phyloP scores from a whole-genome alignment of 2,888 invertebrate genomes.

The Oscheius sp. region DNA sequence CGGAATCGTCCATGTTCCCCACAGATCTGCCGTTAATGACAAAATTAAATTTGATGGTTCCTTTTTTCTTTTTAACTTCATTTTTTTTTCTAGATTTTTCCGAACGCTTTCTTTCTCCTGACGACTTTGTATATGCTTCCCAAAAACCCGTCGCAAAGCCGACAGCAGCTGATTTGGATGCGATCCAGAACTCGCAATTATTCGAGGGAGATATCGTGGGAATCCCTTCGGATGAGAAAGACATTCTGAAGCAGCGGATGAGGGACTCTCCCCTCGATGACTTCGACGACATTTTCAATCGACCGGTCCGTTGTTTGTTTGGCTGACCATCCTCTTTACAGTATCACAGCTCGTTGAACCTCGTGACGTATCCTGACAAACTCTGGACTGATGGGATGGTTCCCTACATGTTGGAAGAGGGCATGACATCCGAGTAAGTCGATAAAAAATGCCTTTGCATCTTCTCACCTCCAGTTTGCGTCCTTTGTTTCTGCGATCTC shows the following conservation, averaged over 20 bases:
- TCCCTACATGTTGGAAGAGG: conserved; percentile 69
- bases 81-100: conserved; percentile 57
- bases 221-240: conserved; percentile 51
- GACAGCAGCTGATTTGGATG: conserved; percentile 60
- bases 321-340: conserved; percentile 34
- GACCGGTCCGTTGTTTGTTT: conserved; percentile 43
- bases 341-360: conserved; percentile 69
- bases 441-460: background rate
- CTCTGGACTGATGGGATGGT: conserved; percentile 66
- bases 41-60: conserved; percentile 50
- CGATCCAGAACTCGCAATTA: conserved; percentile 65
- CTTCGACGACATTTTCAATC: conserved; percentile 51
- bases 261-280: conserved; percentile 51
- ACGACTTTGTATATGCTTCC: conserved; percentile 66
- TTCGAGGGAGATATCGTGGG: conserved; percentile 77
- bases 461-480: background rate
- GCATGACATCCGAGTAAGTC: conserved; percentile 65
- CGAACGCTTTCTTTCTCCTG: conserved; percentile 62
- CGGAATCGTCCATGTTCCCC: conserved; percentile 44
- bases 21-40: conserved; percentile 40
- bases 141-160: conserved; percentile 57
- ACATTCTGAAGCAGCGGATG: conserved; percentile 40
- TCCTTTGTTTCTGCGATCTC: conserved; percentile 21
- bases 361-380: conserved; percentile 70
- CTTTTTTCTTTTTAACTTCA: background rate